phyloP scores from a whole-genome alignment of 2,797 vertebrate species.

The Gobio occitaniae region DNA sequence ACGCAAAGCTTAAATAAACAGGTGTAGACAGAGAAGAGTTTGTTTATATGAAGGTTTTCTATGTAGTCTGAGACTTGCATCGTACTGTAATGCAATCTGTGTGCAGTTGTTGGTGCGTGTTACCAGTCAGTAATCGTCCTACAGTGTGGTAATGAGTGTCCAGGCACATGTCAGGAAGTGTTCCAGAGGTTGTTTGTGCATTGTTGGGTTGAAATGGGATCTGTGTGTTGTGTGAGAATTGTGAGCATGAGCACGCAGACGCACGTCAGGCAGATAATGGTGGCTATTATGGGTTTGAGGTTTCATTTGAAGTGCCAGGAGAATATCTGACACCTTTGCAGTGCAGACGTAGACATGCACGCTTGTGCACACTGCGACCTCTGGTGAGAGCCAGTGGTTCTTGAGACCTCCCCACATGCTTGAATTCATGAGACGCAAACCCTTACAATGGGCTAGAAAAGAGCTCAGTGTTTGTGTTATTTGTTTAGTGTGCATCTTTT shows the following conservation, averaged over 20 bases:
- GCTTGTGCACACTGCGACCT: not conserved
- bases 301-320: slow-evolving; percentile 62
- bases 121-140: slow-evolving; percentile 33
- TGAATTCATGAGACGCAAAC: slow-evolving; percentile 1
- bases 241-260: slow-evolving; percentile 37
- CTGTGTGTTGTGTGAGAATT: slow-evolving; percentile 45
- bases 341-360: not conserved
- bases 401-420: not conserved
- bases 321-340: slow-evolving; percentile 62
- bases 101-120: slow-evolving; percentile 42
- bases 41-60: slow-evolving; percentile 28
- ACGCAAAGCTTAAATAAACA: slow-evolving; percentile 32
- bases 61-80: slow-evolving; percentile 27
- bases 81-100: slow-evolving; percentile 25
- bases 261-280: slow-evolving; percentile 55
- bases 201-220: slow-evolving; percentile 55
- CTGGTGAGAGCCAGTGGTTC: slow-evolving; percentile 5
- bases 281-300: slow-evolving; percentile 63
- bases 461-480: slow-evolving; percentile 1
- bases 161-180: slow-evolving; percentile 46
- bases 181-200: slow-evolving; percentile 43
- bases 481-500: not conserved
- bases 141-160: slow-evolving; percentile 48
- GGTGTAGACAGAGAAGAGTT: slow-evolving; percentile 34
- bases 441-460: not conserved